A percentile compares a stretch with the other conserved stretches of the same genome.
Evolutionary conservation across 2,797 vertebrate genomes (phyloP).

Genomic region (Falco novaeseelandiae): DNA sequence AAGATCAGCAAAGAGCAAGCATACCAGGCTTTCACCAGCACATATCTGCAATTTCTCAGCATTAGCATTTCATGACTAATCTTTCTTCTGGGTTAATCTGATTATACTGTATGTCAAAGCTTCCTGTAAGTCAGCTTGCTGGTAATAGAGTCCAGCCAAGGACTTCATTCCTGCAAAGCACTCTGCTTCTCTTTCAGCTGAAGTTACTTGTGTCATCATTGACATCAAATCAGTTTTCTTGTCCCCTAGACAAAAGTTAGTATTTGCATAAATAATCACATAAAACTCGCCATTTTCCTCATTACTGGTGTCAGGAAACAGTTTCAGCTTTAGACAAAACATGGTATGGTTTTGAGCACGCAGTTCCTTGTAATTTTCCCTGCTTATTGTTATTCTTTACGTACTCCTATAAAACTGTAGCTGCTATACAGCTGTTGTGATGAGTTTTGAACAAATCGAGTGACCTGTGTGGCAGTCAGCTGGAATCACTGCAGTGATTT

Average conservation of each 20-base stretch:
- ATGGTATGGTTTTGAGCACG: not conserved
- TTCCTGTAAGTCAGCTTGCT: not conserved
- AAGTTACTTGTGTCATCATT: not conserved
- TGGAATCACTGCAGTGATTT: not conserved
- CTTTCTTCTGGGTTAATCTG: conserved; percentile 22
- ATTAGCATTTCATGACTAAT: not conserved
- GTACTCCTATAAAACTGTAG: not conserved
- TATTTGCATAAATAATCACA: not conserved
- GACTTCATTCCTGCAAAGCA: not conserved
- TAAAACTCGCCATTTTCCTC: not conserved
- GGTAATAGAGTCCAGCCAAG: not conserved
- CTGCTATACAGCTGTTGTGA: not conserved
- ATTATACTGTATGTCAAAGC: conserved; percentile 18
- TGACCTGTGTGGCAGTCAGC: not conserved
- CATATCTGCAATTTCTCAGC: not conserved
- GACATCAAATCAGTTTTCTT: not conserved
- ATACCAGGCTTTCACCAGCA: not conserved
- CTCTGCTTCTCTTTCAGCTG: not conserved
- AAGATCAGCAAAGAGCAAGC: not conserved
- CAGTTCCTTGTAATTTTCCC: not conserved
- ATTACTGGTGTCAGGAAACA: not conserved
- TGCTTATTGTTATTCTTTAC: not conserved
- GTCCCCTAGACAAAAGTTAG: not conserved
- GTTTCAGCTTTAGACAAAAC: not conserved
- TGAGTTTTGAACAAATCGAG: not conserved